Evolutionary conservation across 2,888 invertebrate genomes (phyloP).

Genomic region (Megaustenia siamemsis): DNA sequence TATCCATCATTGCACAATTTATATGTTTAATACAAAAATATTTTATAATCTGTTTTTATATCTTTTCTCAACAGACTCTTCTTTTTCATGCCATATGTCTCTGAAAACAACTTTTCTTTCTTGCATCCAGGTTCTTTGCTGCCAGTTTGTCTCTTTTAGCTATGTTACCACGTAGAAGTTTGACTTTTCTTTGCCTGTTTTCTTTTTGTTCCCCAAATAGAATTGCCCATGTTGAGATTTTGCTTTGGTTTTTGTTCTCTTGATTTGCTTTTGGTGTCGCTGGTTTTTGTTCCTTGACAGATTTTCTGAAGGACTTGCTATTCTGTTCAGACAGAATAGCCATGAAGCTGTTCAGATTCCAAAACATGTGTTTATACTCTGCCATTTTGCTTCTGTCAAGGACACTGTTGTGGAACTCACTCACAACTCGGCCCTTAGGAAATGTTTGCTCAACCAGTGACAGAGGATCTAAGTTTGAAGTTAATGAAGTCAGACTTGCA

Average conservation of each 20-base stretch:
- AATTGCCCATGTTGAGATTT: constrained; percentile 69
- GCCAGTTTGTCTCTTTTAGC: neutral
- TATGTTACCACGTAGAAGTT: neutral
- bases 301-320: constrained; percentile 69
- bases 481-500: constrained; percentile 5
- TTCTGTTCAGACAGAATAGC: constrained; percentile 67
- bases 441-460: constrained; percentile 64
- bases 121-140: neutral
- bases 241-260: constrained; percentile 60
- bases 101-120: neutral
- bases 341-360: constrained; percentile 65
- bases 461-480: constrained; percentile 56
- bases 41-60: neutral
- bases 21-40: no score
- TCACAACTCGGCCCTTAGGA: constrained; percentile 59
- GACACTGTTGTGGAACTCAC: constrained; percentile 64
- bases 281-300: constrained; percentile 58
- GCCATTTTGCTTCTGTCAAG: constrained; percentile 63
- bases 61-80: neutral
- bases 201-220: constrained; percentile 53
- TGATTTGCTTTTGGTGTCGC: constrained; percentile 51
- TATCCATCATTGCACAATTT: no score
- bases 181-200: neutral
- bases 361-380: constrained; percentile 61
- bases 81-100: no score